Evolutionary conservation across 2,888 invertebrate genomes (phyloP).

Genomic region (Stenichneumon culpator): DNA sequence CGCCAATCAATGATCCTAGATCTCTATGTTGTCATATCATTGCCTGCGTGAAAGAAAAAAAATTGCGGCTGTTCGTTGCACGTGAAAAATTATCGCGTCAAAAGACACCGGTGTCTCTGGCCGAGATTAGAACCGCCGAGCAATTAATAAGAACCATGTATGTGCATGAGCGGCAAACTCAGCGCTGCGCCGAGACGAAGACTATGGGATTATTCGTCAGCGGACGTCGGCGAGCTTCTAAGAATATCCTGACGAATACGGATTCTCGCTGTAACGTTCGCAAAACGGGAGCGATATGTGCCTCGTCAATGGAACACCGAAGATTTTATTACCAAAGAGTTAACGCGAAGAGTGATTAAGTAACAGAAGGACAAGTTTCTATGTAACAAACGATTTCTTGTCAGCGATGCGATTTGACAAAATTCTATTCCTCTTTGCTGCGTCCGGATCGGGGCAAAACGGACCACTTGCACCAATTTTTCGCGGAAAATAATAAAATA

Average conservation of each 20-base stretch:
- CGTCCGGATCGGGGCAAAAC: too few relatives aligned
- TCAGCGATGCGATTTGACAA: too few relatives aligned
- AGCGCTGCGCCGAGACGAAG: not conserved
- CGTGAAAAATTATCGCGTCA: slow-evolving; percentile 25
- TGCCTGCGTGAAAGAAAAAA: not conserved
- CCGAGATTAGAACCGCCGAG: slow-evolving; percentile 67
- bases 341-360: slow-evolving; percentile 4
- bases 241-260: slow-evolving; percentile 61
- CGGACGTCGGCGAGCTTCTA: slow-evolving; percentile 42
- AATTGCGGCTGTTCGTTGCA: slow-evolving; percentile 48
- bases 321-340: slow-evolving; percentile 1
- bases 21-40: slow-evolving; percentile 6
- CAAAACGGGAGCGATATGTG: slow-evolving; percentile 31
- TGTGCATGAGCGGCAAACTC: slow-evolving; percentile 48
- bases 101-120: slow-evolving; percentile 46
- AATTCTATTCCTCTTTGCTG: too few relatives aligned
- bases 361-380: not conserved
- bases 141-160: slow-evolving; percentile 70
- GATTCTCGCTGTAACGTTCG: slow-evolving; percentile 51
- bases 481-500: too few relatives aligned
- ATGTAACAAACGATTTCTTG: too few relatives aligned
- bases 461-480: too few relatives aligned
- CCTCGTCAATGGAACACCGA: not conserved
- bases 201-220: slow-evolving; percentile 25
- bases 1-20: slow-evolving; percentile 36